Evolutionary conservation across 2,888 invertebrate genomes (phyloP).

Genomic region (Oegoconia quadripuncta): DNA sequence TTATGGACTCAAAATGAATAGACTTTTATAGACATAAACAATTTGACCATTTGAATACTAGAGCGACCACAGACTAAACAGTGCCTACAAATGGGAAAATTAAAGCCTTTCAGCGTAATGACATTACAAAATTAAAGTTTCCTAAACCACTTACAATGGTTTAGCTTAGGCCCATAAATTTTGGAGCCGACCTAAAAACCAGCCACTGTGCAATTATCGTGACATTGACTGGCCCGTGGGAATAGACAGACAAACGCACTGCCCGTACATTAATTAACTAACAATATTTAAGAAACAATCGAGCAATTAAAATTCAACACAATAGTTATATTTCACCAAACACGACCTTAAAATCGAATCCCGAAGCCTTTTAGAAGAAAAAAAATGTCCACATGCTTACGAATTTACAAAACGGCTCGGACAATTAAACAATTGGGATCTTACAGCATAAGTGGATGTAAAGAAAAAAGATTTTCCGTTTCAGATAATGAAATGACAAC

Average conservation of each 20-base stretch:
- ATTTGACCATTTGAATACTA: constrained; percentile 4
- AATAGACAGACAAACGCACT: constrained; percentile 29
- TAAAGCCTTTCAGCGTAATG: constrained; percentile 11
- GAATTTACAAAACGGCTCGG: constrained; percentile 53
- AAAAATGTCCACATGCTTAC: constrained; percentile 47
- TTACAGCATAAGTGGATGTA: constrained; percentile 57
- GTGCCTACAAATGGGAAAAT: constrained; percentile 8
- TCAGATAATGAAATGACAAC: constrained; percentile 78
- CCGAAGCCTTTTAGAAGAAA: constrained; percentile 19
- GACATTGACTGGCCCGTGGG: constrained; percentile 59
- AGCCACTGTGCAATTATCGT: constrained; percentile 31
- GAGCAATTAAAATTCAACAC: constrained; percentile 49
- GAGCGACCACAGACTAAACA: not conserved
- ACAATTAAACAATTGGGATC: constrained; percentile 75
- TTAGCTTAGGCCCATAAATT: constrained; percentile 26
- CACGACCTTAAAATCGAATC: constrained; percentile 32
- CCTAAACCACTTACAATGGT: constrained; percentile 6
- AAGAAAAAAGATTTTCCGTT: constrained; percentile 78
- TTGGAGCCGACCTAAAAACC: constrained; percentile 42
- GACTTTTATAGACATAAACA: constrained; percentile 14
- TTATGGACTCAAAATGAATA: too few relatives aligned
- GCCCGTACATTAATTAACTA: constrained; percentile 34
- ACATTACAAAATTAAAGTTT: constrained; percentile 12
- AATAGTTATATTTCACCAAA: constrained; percentile 26
- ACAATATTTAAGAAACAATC: constrained; percentile 49